A percentile compares a stretch with the other conserved stretches of the same genome.
These are phyloP conservation scores for Anarrhichthys ocellatus DNA, from an alignment of 2,113 vertebrate species.

Conservation along the genomic window DNA sequence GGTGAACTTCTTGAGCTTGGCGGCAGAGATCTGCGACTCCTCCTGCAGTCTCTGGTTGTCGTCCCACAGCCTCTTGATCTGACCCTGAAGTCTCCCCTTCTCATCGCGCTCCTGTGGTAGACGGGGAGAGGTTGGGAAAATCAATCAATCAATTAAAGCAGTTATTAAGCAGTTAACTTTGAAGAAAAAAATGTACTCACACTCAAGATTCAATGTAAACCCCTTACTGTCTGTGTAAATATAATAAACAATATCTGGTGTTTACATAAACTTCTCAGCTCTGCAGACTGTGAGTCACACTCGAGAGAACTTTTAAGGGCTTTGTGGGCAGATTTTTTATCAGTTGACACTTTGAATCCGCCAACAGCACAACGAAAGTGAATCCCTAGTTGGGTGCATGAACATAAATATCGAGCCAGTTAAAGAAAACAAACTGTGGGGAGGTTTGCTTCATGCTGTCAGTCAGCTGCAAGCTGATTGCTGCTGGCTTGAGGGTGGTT, in stretches of 20 bases:
- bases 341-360: constrained; percentile 31
- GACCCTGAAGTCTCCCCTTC: constrained; percentile 92
- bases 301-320: background rate
- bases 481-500: background rate
- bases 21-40: constrained; percentile 95
- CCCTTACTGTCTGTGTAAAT: background rate
- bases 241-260: background rate
- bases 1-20: constrained; percentile 99
- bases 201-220: background rate
- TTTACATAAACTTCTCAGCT: constrained; percentile 18
- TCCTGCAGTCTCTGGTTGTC: constrained; percentile 98
- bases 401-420: constrained; percentile 18
- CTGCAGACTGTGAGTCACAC: constrained; percentile 19
- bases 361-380: constrained; percentile 13
- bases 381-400: background rate
- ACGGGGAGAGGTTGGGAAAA: background rate
- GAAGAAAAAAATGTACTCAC: background rate
- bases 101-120: constrained; percentile 92
- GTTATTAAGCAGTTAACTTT: background rate
- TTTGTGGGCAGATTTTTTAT: constrained; percentile 24
- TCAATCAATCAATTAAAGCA: background rate
- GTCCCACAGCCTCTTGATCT: constrained; percentile 95
- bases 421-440: background rate
- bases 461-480: background rate
- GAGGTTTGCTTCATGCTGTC: constrained; percentile 2